Evolutionary conservation across 2,888 invertebrate genomes (phyloP).

Genomic region (Drosophila infuscata): DNA sequence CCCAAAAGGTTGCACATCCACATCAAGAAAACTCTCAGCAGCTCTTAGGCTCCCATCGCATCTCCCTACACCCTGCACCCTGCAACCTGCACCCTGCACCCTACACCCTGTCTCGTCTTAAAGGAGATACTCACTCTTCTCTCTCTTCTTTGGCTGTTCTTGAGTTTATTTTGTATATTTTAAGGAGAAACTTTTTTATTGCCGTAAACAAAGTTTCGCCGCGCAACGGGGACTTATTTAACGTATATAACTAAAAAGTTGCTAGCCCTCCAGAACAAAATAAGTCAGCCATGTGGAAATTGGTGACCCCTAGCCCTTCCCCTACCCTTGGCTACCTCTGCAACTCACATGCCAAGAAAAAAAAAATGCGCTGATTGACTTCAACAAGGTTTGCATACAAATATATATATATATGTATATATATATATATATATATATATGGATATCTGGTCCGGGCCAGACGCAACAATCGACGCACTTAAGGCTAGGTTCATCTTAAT

Average conservation of each 20-base stretch:
- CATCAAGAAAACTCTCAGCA: constrained; percentile 44
- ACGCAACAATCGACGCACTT: constrained; percentile 60
- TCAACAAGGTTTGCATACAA: constrained; percentile 49
- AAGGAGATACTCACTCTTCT: neutral
- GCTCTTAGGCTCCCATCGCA: constrained; percentile 34
- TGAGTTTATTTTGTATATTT: constrained; percentile 81
- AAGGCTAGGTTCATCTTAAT: constrained; percentile 68
- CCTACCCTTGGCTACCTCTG: neutral
- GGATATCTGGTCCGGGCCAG: constrained; percentile 24
- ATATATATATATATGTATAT: neutral
- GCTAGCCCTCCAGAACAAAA: constrained; percentile 53
- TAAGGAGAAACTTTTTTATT: constrained; percentile 78
- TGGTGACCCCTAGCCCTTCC: constrained; percentile 6
- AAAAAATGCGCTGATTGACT: constrained; percentile 66
- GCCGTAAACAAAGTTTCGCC: constrained; percentile 80
- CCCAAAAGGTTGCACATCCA: constrained; percentile 71
- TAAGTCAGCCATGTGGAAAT: constrained; percentile 71
- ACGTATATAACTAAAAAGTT: constrained; percentile 77
- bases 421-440: neutral
- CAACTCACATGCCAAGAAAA: constrained; percentile 42
- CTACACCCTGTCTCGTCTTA: neutral
- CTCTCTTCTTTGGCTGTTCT: constrained; percentile 6
- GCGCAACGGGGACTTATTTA: constrained; percentile 80
- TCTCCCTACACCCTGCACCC: neutral
- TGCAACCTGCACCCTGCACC: neutral